Evolutionary conservation across 2,888 invertebrate species (phyloP).

Genomic region (Platycnemis pennipes): DNA sequence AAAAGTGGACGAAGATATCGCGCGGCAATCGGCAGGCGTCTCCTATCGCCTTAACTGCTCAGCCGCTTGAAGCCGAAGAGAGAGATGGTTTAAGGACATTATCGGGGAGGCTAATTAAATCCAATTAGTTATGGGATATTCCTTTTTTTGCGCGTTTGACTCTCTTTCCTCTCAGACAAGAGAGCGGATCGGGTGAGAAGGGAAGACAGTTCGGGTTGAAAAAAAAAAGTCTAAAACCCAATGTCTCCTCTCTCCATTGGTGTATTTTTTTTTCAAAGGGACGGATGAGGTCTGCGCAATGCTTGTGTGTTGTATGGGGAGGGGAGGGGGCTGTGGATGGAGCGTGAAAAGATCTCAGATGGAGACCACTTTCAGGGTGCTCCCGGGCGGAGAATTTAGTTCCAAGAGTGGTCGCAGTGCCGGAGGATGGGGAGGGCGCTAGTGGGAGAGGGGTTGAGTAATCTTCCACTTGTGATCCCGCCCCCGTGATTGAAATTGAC

Average conservation of each 20-base stretch:
- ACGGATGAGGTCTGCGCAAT: background rate
- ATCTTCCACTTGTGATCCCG: conserved; percentile 53
- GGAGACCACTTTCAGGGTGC: background rate
- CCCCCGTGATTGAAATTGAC: conserved; percentile 35
- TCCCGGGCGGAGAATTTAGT: background rate
- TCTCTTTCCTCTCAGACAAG: too few species aligned
- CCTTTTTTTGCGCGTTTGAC: too few species aligned
- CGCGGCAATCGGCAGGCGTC: too few species aligned
- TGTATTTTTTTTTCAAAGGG: background rate
- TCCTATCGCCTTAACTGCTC: too few species aligned
- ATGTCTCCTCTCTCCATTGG: background rate
- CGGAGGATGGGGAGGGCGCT: background rate
- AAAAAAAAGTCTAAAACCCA: background rate
- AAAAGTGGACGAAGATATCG: too few species aligned
- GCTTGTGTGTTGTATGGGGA: background rate
- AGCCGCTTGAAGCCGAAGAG: too few species aligned
- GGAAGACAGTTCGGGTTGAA: too few species aligned
- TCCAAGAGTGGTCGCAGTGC: background rate
- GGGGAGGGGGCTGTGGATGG: background rate
- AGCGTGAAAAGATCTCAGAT: background rate
- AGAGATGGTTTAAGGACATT: too few species aligned
- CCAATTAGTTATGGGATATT: too few species aligned
- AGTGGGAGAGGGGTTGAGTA: conserved; percentile 17
- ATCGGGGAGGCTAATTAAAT: too few species aligned
- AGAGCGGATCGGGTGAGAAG: too few species aligned